Percentiles rank a stretch among this genome's conserved stretches.
Conservation (phyloP, 1,140 invertebrate genomes). For the Ladona fulva region DNA sequence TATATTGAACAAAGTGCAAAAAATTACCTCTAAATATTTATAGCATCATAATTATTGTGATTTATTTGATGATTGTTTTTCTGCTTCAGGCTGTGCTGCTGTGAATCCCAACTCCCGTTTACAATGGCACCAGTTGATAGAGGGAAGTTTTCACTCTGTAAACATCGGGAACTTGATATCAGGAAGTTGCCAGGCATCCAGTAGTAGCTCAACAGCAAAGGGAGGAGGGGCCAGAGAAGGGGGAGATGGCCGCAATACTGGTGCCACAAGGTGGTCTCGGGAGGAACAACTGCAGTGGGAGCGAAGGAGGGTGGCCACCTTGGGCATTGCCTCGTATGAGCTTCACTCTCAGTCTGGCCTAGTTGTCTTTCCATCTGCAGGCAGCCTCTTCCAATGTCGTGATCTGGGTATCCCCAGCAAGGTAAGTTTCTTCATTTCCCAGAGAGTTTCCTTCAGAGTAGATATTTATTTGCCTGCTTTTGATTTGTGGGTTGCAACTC, state of each 20-base stretch:
- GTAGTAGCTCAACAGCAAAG: not conserved
- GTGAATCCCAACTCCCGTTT: conserved; percentile 33
- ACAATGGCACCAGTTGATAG: conserved; percentile 61
- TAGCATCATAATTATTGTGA: too few relatives aligned
- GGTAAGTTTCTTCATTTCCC: conserved; percentile 14
- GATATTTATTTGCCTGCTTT: too few relatives aligned
- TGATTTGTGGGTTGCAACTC: too few relatives aligned
- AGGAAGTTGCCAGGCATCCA: not conserved
- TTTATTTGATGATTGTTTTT: too few relatives aligned
- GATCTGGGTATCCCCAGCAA: conserved; percentile 47
- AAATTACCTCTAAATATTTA: too few relatives aligned
- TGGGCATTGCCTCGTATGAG: conserved; percentile 92
- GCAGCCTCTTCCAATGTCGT: conserved; percentile 69
- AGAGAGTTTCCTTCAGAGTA: not conserved
- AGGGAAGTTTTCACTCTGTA: conserved; percentile 58
- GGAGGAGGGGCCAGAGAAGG: not conserved
- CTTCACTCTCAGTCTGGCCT: conserved; percentile 68
- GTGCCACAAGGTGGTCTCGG: conserved; percentile 51
- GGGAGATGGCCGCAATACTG: not conserved
- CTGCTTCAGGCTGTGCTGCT: not conserved
- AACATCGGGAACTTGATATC: conserved; percentile 27
- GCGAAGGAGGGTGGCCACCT: conserved; percentile 77
- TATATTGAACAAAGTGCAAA: too few relatives aligned
- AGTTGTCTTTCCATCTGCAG: conserved; percentile 83
- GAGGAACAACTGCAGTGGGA: conserved; percentile 89